These are phyloP conservation scores for Homalodisca vitripennis DNA, from an alignment of 1,140 invertebrate genomes.

Conservation along the genomic window DNA sequence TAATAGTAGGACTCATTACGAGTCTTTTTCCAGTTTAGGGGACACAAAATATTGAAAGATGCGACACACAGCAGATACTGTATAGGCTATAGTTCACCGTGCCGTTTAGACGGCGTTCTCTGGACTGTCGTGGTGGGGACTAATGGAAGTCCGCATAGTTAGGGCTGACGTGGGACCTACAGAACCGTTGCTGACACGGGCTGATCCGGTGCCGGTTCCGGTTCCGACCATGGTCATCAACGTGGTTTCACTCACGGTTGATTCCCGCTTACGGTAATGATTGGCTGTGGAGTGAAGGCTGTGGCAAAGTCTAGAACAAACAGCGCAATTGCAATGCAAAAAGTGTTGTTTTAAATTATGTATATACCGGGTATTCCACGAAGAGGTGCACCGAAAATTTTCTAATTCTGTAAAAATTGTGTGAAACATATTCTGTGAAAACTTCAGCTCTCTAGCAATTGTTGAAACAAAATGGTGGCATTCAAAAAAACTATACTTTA, in stretches of 20 bases:
- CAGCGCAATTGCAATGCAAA: background rate
- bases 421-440: no score
- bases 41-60: no score
- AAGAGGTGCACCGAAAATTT: no score
- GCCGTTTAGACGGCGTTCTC: background rate
- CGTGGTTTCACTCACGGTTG: slow-evolving; percentile 66
- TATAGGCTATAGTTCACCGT: no score
- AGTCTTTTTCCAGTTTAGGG: no score
- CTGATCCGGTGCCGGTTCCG: slow-evolving; percentile 40
- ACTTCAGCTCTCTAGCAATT: no score
- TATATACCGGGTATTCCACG: no score
- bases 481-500: no score
- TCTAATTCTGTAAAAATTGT: no score
- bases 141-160: background rate
- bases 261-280: slow-evolving; percentile 60
- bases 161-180: slow-evolving; percentile 7
- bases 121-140: background rate
- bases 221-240: slow-evolving; percentile 62
- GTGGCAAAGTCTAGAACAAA: background rate
- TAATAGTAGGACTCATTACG: no score
- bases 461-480: no score
- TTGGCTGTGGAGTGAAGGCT: background rate
- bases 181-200: slow-evolving; percentile 22
- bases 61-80: no score
- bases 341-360: background rate